Evolutionary conservation across 1,140 invertebrate species (phyloP), one percentile per base, ranked within the genome.

Genomic region (Littorina saxatilis): DNA sequence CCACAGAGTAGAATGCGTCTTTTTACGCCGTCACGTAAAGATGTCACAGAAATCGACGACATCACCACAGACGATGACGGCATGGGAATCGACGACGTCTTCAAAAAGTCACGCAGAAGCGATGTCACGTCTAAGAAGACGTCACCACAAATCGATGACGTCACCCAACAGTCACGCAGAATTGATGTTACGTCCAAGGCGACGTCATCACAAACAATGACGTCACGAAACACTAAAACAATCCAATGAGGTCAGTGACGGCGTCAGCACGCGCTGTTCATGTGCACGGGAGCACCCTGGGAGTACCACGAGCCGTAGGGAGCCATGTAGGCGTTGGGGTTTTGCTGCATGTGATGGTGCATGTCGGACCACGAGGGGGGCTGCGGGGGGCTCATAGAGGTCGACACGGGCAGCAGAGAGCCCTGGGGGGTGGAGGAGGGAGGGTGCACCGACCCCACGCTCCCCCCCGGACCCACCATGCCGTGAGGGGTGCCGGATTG

Each of bases 291-390:
- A 27, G 37, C 32, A 7, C 55, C 70, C 27, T 77, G 74, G 13
- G 75, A 23, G 55, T 91, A 90, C 88, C 89, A 90, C n/a, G 88
- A 85, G 23, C 86, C 82, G 79, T 89, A 87, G 61, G 90, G 87
- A 15, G 86, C 84, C 83, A 85, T 85, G 63, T 87, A 86, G 47
- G 87, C 84, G 80, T 88, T 88, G 82, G 83, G 78, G 39, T 77
- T 73, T 40, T 86, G 81, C 1, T 76, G 72, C 58, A 82, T 83
- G 76, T 87, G 87, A 55, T 85, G 84, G 63, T 85, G 84, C 66
- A 88, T 86, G 66, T 88, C 87, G 17, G 87, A 86, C 87, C 87
- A 88, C 47, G 85, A 79, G 43, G 81, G 74, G 4, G 63, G 79
- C 1, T 82, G 81, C 82, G 82, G 81, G 40, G 83, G 55, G 68